Base-by-base conservation (phyloP, 2,797 vertebrate genomes). In the Toxotes lorentzi region DNA sequence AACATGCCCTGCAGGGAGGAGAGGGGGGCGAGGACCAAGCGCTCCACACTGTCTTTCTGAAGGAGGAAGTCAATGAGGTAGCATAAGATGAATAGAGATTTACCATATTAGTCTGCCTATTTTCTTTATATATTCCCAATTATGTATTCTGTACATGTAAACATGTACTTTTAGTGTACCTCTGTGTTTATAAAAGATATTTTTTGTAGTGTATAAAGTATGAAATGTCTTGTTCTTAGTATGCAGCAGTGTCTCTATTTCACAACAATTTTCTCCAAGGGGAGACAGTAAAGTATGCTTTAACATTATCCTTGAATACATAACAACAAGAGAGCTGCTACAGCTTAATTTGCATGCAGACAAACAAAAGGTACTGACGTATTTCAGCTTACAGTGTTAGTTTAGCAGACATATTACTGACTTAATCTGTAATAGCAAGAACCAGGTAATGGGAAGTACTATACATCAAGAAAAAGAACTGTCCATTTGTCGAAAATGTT, bases 1-100 rank as follows among this genome's bases (percentile, higher is more conserved):
- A 99, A 99, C 88, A 98, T 95, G 88, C 95, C 91, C 68, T 97
- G 96, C 30, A 99, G 94, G 8, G 92, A 91, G 19, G 93, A 93
- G 74, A 99, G 94, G 0, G 98, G 98, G 23, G 40, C 87, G 83
- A 98, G 86, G 73, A 98, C 96, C 81, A 96, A 82, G 59, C 82
- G 95, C 88, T 97, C 96, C 88, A 97, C 71, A n/a, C 89, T 92
- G 68, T 93, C 90, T 85, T 91, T 95, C 98, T 99, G 88, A 11
- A 35, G 51, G 24, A 34, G 32, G 63, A 87, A 63, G 19, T 48
- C 35, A 80, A 45, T 2, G 50, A 67, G 40, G 34, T 13, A 34
- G 45, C 1, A 66, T 27, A 50, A 24, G 24, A 45, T 66, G 11
- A 82, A 68, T 13, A 54, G 3, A 48, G 32, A 66, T 32, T 40